Percentiles rank a stretch among this genome's conserved stretches.
phyloP scores from a whole-genome alignment of 1,140 invertebrate species.

The Subanguina moxae region DNA sequence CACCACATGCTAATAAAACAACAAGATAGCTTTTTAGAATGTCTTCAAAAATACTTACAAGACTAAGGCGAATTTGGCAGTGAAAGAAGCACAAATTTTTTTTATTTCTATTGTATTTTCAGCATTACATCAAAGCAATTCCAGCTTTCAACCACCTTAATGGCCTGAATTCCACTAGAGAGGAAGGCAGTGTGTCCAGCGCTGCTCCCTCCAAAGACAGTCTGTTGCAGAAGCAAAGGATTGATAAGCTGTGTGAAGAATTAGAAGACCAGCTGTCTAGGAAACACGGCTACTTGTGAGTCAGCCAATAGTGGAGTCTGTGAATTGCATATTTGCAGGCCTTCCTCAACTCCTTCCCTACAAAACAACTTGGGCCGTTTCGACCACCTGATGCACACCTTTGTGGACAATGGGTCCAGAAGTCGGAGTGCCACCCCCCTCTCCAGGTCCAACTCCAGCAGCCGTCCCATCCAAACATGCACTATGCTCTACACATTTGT shows the following conservation, averaged over 20 bases:
- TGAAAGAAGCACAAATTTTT: no score
- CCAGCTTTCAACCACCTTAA: neutral
- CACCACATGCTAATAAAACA: no score
- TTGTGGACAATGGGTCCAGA: conserved; percentile 2
- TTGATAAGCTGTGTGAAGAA: conserved; percentile 31
- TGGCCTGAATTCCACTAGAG: neutral
- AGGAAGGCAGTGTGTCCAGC: neutral
- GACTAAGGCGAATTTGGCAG: no score
- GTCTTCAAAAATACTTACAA: no score
- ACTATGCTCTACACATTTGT: conserved; percentile 37
- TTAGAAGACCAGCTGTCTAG: conserved; percentile 28
- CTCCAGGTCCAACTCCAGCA: conserved; percentile 4
- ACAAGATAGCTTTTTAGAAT: no score
- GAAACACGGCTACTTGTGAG: conserved; percentile 35
- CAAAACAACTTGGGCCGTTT: conserved; percentile 37
- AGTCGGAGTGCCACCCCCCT: conserved; percentile 12
- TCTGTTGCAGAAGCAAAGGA: conserved; percentile 23
- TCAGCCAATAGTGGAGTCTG: conserved; percentile 11
- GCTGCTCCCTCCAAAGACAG: conserved; percentile 20
- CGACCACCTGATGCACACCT: conserved; percentile 26
- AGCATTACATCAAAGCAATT: no score
- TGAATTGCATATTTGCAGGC: conserved; percentile 26
- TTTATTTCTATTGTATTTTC: no score
- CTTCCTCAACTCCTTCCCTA: conserved; percentile 19
- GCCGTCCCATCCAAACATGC: conserved; percentile 25